Base-by-base conservation (phyloP, 2,113 vertebrate genomes). In the Aramus guarauna region DNA sequence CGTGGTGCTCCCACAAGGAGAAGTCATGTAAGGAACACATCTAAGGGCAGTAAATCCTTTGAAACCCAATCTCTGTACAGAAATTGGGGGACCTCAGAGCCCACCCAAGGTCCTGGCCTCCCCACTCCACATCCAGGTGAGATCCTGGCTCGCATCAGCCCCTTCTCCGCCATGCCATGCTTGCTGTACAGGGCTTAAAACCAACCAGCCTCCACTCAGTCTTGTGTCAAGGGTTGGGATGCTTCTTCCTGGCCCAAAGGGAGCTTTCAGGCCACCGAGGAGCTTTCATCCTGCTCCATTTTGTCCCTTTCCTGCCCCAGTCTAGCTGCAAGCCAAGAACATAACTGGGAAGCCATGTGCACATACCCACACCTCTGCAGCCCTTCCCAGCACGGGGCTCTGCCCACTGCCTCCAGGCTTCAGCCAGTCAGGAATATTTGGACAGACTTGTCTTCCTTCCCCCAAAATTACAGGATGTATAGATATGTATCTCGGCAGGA, bases 351-450 rank as follows among this genome's bases (percentile, higher is more conserved):
- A 88, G 32, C 50, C 0, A 0, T 12, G 32, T 1, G 1, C 67
- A 60, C 0, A 0, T 30, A 59, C 17, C 30, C 45, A 63, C 0
- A 3, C 27, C 30, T 79, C 85, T 56, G 34, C 55, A 82, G 32
- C 67, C n/a, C 30, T 78, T 30, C 63, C 77, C 78, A 91, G 41
- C 41, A 48, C 5, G 4, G 63, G 13, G 47, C 62, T 72, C 56
- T 96, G 56, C 83, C 68, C 68, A 6, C 27, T 43, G 75, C 68
- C 73, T 64, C 39, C 69, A 56, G 60, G 63, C 79, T 79, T 37
- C 63, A 76, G 58, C 17, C 58, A 23, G 27, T 4, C 78, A 73
- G 78, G 45, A 76, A 50, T 39, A 50, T 73, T 67, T 56, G 58
- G 62, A 29, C 30, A 72, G 62, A 43, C 4, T 12, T 59, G 45